Evolutionary conservation across 2,797 vertebrate genomes (phyloP), one percentile per base, ranked within the genome.

Genomic region (Crenichthys baileyi): DNA sequence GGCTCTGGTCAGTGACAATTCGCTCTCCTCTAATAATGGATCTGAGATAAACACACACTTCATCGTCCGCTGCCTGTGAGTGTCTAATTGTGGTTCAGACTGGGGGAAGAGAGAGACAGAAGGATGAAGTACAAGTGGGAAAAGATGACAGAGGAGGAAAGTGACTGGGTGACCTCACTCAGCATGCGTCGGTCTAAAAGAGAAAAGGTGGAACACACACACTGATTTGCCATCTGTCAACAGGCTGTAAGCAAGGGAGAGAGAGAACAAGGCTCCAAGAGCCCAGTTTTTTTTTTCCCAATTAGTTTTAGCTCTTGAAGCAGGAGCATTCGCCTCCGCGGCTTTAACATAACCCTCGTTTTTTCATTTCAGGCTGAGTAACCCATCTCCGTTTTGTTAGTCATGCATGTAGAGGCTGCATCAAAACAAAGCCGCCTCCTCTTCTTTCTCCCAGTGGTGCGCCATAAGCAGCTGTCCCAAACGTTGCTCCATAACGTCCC

Each of bases 161-260:
- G 87, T 76, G 83, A 86, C 78, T 77, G 87, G 79, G 80, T 72
- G 83, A 93, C 90, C 91, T 92, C 53, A 80, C 90, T 80, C 91
- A 77, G 87, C 83, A 58, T n/a, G 93, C 70, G 72, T 80, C 77
- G 26, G 83, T 85, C 92, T 88, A 87, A 91, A 92, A 90, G 91
- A 89, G 90, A 91, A 90, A 89, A 90, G 90, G 92, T 92, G 89
- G 92, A 92, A 92, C 90, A 92, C 91, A 87, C 93, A 94, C 88
- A 92, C 93, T 93, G 92, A 77, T 86, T 81, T n/a, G 73, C 94
- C 93, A 94, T 94, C 94, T 94, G 93, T 89, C 90, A 90, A 79
- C 71, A 77, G 87, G 81, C 77, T 73, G 80, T 71, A 76, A 77
- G 73, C 22, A 70, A 79, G 78, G 65, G 67, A 65, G 82, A 48